Conservation (phyloP, 2,888 invertebrate species). For the Mantis religiosa region DNA sequence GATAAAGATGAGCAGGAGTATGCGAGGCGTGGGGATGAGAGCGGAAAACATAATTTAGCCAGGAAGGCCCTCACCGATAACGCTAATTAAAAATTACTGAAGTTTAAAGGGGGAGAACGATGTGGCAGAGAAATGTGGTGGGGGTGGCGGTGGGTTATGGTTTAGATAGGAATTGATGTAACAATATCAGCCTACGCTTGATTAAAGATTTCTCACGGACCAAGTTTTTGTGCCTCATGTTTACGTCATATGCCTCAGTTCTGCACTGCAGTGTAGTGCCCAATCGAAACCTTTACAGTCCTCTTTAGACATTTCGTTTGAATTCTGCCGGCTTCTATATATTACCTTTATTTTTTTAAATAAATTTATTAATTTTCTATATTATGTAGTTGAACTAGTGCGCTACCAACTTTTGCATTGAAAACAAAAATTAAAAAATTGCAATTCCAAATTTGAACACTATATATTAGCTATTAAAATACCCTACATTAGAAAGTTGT, state of each 20-base stretch:
- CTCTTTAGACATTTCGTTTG: not conserved
- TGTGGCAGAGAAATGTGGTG: constrained; percentile 36
- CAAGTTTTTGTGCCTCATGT: not conserved
- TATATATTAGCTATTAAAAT: not conserved
- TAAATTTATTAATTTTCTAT: not conserved
- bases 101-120: constrained; percentile 37
- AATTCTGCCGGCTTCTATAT: not conserved
- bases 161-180: constrained; percentile 20
- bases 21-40: constrained; percentile 29
- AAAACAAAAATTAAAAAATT: not conserved
- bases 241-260: not conserved
- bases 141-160: not conserved
- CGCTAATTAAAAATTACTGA: constrained; percentile 45
- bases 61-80: constrained; percentile 40
- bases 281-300: not conserved
- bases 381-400: not conserved
- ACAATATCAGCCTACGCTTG: constrained; percentile 23
- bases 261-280: not conserved
- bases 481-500: too few relatives aligned
- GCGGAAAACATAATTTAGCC: constrained; percentile 41
- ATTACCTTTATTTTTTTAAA: not conserved
- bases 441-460: not conserved
- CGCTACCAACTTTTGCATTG: not conserved
- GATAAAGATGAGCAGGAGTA: constrained; percentile 41
- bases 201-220: constrained; percentile 24